phyloP scores from a whole-genome alignment of 2,113 vertebrate species.

The Dolichotis patagonum region DNA sequence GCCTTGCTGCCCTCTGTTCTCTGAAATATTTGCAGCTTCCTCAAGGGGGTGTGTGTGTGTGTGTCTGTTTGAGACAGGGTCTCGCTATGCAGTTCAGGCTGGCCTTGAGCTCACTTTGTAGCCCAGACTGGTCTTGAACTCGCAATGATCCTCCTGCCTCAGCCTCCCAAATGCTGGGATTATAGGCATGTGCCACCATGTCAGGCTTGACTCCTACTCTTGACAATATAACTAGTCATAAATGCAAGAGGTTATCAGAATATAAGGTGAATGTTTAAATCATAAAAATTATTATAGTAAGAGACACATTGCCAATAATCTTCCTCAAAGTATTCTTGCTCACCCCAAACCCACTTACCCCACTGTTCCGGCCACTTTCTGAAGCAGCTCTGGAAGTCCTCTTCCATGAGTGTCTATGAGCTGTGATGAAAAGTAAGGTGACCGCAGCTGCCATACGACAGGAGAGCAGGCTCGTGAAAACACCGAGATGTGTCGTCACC shows the following conservation, averaged over 20 bases:
- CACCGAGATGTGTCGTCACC: background rate
- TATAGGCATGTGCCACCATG: background rate
- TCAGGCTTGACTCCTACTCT: background rate
- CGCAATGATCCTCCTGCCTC: background rate
- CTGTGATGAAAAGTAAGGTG: background rate
- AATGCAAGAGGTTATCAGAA: background rate
- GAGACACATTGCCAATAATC: background rate
- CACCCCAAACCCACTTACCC: background rate
- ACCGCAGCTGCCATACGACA: background rate
- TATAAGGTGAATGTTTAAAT: background rate
- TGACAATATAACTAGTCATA: background rate
- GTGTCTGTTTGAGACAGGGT: background rate
- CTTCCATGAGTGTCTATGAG: background rate
- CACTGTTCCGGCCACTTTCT: background rate
- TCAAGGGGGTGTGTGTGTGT: background rate
- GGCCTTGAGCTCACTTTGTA: background rate
- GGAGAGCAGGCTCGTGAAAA: background rate
- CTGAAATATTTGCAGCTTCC: constrained; percentile 2
- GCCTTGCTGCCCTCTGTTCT: background rate
- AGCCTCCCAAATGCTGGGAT: background rate
- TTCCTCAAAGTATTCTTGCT: background rate
- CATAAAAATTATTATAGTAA: background rate
- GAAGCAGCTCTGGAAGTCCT: background rate
- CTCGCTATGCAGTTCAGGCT: background rate
- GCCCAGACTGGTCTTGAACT: background rate